Base-by-base conservation (phyloP, 2,113 vertebrate species). In the Centrocercus urophasianus region DNA sequence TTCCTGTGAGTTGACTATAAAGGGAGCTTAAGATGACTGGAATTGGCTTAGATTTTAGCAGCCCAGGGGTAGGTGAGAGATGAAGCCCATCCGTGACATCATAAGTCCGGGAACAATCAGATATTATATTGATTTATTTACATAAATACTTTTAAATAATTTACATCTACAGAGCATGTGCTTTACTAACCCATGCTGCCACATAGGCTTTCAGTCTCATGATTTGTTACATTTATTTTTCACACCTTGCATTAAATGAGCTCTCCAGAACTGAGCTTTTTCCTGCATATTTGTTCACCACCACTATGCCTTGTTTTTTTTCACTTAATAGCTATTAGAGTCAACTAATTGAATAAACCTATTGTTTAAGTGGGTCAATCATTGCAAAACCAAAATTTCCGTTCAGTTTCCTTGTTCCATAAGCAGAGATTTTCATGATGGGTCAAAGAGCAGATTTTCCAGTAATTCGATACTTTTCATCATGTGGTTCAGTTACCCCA, bases 101-200 rank as follows among this genome's bases (percentile, higher is more conserved):
- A 11, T 73, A 84, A 86, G 63, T 92, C 77, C 56, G 20, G n/a
- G 40, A 36, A 30, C 74, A 92, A 54, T 89, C 59, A 80, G 56
- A 70, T 82, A 72, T 47, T 77, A 13, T 70, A 85, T 85, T 66
- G 36, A 86, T 94, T 92, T 82, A 80, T 92, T 88, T 93, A 38
- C 64, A 38, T 82, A 73, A 89, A 90, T 87, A 59, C 13, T 95
- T 89, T 8, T 42, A 34, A 86, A 75, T 45, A 75, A 50, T 56
- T 59, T 91, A 45, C 14, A 84, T 6, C 61, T 60, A 8, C 57
- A 79, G 65, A 70, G 14, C 67, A 76, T 56, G 45, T 65, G 76
- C 60, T 76, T 93, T 48, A 36, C 64, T 94, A 80, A 88, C 50
- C 28, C 43, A 13, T 50, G 10, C 22, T 87, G 42, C 50, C 38